A percentile compares a stretch with the other conserved stretches of the same genome.
Evolutionary conservation across 2,797 vertebrate species (phyloP).

Genomic region (Eospalax fontanierii): DNA sequence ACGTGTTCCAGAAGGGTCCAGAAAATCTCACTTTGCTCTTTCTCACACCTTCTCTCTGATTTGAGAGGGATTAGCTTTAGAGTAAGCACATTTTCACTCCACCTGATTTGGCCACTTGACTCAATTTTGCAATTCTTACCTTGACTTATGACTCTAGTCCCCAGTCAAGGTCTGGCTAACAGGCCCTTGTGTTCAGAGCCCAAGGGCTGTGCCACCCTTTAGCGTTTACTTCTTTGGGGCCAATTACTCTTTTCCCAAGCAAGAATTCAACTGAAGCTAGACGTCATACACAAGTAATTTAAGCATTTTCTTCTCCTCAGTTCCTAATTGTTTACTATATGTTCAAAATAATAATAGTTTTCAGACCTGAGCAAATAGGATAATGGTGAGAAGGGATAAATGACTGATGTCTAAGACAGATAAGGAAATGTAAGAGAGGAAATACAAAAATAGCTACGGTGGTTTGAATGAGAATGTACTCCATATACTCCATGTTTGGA

Average conservation of each 20-base stretch:
- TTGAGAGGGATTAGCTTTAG: not conserved
- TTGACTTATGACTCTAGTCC: not conserved
- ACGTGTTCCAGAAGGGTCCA: not conserved
- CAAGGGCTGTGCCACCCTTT: not conserved
- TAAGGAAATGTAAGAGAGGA: not conserved
- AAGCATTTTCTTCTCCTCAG: conserved; percentile 26
- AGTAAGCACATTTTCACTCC: not conserved
- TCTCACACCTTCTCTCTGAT: not conserved
- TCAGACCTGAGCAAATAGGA: conserved; percentile 24
- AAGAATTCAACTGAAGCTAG: not conserved
- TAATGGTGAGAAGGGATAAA: conserved; percentile 18
- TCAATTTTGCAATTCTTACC: conserved; percentile 15
- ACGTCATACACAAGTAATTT: conserved; percentile 9
- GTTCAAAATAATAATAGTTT: conserved; percentile 55
- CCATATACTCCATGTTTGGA: no score
- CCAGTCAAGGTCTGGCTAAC: conserved; percentile 1
- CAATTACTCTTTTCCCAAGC: not conserved
- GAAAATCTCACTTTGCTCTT: not conserved
- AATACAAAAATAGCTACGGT: not conserved
- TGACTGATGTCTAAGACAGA: not conserved
- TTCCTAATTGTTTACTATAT: conserved; percentile 57
- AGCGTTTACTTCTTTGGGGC: rapidly evolving
- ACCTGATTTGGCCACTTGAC: not conserved
- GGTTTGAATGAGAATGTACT: no score
- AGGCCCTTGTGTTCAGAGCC: not conserved